Percentiles rank a stretch among this genome's conserved stretches.
Evolutionary conservation across 2,113 vertebrate species (phyloP).

Genomic region (Burhinus bistriatus): DNA sequence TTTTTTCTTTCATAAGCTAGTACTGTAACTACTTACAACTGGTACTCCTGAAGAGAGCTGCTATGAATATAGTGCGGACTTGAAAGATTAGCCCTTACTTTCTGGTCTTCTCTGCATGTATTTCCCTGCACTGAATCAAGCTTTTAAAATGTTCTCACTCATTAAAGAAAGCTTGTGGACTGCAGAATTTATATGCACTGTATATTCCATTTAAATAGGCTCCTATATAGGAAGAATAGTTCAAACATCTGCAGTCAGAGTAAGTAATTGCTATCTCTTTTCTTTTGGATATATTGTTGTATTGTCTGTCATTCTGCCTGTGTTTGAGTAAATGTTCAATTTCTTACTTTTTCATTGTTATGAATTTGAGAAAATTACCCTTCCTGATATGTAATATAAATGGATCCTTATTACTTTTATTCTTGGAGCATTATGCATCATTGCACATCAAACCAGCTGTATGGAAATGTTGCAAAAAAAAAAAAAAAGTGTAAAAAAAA

Average conservation of each 20-base stretch:
- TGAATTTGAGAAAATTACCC: conserved; percentile 14
- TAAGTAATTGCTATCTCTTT: neutral
- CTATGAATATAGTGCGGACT: neutral
- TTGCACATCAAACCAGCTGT: conserved; percentile 32
- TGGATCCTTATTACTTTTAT: conserved; percentile 22
- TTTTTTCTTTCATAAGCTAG: neutral
- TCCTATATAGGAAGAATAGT: neutral
- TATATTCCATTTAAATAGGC: neutral
- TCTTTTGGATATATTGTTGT: neutral
- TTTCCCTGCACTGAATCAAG: neutral
- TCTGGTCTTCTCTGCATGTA: neutral
- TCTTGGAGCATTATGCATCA: neutral
- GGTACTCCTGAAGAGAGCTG: neutral
- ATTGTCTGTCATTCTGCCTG: neutral
- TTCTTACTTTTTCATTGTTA: conserved; percentile 29
- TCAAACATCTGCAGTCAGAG: neutral
- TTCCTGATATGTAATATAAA: neutral
- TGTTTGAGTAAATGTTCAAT: neutral
- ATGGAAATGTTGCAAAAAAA: neutral
- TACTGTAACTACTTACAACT: neutral
- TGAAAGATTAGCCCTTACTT: neutral
- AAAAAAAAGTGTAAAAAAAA: neutral
- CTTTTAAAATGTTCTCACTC: neutral
- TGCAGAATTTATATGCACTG: neutral
- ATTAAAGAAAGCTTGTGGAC: neutral